Base-by-base conservation (phyloP, 2,113 vertebrate species). In the Sander vitreus region DNA sequence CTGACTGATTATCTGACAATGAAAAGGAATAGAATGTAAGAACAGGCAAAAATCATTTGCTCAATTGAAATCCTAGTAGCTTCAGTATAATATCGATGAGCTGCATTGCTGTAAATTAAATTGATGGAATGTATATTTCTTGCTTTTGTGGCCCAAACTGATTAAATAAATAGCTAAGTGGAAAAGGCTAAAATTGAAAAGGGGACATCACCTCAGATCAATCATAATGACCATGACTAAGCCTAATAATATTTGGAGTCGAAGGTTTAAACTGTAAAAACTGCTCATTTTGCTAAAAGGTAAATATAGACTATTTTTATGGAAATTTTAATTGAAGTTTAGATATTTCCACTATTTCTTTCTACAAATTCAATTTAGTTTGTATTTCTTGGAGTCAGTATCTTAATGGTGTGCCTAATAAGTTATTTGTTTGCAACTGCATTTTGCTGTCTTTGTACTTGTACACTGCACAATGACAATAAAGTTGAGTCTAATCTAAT, bases 381-480 rank as follows among this genome's bases (percentile, higher is more conserved):
- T 19, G n/a, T 10, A 36, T 36, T 70, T 50, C 21, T 45, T 33
- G 3, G 33, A 68, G 25, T 71, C 14, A 72, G 19, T 54, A 47
- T 48, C 54, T 16, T 13, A n/a, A 45, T 59, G 47, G 82, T 0
- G 0, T 33, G 8, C 12, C 13, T 76, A 59, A 73, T 27, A n/a
- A 79, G 39, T 77, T 54, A 14, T 83, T 33, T 68, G 54, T 76
- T 58, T 57, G 50, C 45, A 21, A 25, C 25, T 25, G 25, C 2
- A 25, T 25, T 25, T 25, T 2, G 25, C 25, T 25, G 25, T 25
- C 25, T 25, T 25, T 25, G 25, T 25, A 25, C 25, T 25, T 25
- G 25, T 25, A 25, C 25, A 25, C 25, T 25, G 25, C 25, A 25
- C 25, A 25, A 25, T 25, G 25, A 25, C 25, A 25, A 25, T 25